Evolutionary conservation across 1,140 invertebrate genomes (phyloP).

Genomic region (Lethrus apterus): DNA sequence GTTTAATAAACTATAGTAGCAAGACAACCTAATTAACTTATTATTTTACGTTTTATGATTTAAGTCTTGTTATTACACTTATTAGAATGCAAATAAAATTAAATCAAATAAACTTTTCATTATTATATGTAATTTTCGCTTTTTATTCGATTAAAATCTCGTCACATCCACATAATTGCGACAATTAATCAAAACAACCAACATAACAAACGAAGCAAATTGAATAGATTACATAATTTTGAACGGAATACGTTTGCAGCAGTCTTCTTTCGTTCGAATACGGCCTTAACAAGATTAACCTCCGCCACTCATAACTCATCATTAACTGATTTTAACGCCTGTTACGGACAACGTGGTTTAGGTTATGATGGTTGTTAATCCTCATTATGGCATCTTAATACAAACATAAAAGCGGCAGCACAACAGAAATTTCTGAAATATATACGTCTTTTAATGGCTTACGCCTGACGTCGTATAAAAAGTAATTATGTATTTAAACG

Average conservation of each 20-base stretch:
- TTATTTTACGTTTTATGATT: too few species aligned
- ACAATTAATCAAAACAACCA: neutral
- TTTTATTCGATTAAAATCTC: too few species aligned
- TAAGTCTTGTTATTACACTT: too few species aligned
- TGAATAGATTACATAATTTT: conserved; percentile 9
- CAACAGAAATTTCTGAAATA: conserved; percentile 5
- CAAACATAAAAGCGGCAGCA: conserved; percentile 14
- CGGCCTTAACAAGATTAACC: conserved; percentile 14
- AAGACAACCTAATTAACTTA: too few species aligned
- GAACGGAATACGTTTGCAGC: conserved; percentile 11
- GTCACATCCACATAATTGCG: too few species aligned
- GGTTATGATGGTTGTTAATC: conserved; percentile 15
- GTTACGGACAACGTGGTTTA: conserved; percentile 11
- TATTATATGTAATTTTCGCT: too few species aligned
- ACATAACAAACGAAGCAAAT: conserved; percentile 14
- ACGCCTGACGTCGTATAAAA: too few species aligned
- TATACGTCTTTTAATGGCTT: too few species aligned
- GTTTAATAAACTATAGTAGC: too few species aligned
- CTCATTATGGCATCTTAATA: conserved; percentile 14
- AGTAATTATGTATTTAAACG: too few species aligned
- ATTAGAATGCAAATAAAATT: too few species aligned
- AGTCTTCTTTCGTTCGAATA: conserved; percentile 6
- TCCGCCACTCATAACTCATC: conserved; percentile 14
- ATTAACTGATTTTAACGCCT: conserved; percentile 17
- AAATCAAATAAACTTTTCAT: too few species aligned